Percentiles rank a stretch among this genome's conserved stretches.
phyloP scores from a whole-genome alignment of 2,888 invertebrate species.

The Cheilosia impressa region DNA sequence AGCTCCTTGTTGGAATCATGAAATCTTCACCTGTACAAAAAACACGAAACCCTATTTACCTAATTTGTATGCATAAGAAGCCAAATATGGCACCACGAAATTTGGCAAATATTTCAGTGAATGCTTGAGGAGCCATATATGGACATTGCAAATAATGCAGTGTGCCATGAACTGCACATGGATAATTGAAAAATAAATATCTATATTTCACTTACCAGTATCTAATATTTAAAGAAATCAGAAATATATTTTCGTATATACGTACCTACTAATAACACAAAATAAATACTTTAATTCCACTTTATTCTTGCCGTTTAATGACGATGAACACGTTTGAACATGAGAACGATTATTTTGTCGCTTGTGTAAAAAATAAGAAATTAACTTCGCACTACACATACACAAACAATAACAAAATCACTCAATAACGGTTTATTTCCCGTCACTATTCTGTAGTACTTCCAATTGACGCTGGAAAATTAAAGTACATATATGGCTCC shows the following conservation, averaged over 20 bases:
- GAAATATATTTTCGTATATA: not conserved
- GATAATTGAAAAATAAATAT: not conserved
- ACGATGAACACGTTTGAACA: conserved; percentile 6
- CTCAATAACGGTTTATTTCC: no score
- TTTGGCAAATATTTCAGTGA: conserved; percentile 13
- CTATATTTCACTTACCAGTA: not conserved
- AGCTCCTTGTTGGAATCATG: conserved; percentile 11
- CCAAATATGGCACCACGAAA: conserved; percentile 3
- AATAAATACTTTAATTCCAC: conserved; percentile 1
- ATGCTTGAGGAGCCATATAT: not conserved
- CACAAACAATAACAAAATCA: not conserved
- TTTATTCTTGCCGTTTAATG: not conserved
- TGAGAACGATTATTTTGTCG: not conserved
- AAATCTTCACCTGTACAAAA: conserved; percentile 11
- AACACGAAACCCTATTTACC: not conserved
- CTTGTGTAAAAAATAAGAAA: conserved; percentile 3
- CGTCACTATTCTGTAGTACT: not conserved
- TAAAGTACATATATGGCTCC: conserved; percentile 4
- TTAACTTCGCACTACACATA: not conserved
- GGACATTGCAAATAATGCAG: conserved; percentile 22
- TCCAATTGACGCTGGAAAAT: conserved; percentile 2
- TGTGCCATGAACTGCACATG: conserved; percentile 2
- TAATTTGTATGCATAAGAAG: conserved; percentile 2
- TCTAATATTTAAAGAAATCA: not conserved
- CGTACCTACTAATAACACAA: not conserved